These are phyloP conservation scores for Cheilosia impressa DNA, from an alignment of 2,888 invertebrate genomes.

Conservation along the genomic window DNA sequence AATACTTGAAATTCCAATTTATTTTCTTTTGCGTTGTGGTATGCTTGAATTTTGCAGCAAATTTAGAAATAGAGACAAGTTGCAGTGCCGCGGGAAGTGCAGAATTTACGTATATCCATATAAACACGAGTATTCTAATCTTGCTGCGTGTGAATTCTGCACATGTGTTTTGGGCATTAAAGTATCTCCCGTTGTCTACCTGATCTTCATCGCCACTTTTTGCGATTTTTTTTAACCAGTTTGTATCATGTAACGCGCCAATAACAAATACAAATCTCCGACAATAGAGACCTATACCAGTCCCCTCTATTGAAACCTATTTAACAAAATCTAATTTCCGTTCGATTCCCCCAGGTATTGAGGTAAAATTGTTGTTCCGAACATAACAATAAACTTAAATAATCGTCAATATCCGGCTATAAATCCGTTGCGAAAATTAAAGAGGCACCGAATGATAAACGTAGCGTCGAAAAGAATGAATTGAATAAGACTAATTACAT, in stretches of 20 bases:
- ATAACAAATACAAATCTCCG: constrained; percentile 4
- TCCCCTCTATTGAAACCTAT: not conserved
- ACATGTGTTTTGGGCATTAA: too few species aligned
- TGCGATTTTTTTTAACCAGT: not conserved
- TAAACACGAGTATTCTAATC: too few species aligned
- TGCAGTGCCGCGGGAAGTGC: too few species aligned
- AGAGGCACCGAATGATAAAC: constrained; percentile 4
- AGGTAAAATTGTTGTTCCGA: not conserved
- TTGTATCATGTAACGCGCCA: not conserved
- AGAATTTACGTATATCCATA: too few species aligned
- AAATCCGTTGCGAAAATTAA: constrained; percentile 19
- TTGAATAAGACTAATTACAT: constrained; percentile 25
- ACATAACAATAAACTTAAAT: constrained; percentile 30
- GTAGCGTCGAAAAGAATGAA: constrained; percentile 8
- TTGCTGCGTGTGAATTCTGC: too few species aligned
- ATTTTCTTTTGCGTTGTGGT: too few species aligned
- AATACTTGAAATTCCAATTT: too few species aligned
- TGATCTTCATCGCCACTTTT: too few species aligned
- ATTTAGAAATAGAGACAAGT: too few species aligned
- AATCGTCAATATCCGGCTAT: constrained; percentile 36
- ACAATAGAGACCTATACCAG: not conserved
- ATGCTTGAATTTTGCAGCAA: too few species aligned
- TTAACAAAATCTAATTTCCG: constrained; percentile 39
- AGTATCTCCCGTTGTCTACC: too few species aligned
- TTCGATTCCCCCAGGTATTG: constrained; percentile 3